Base-by-base conservation (phyloP, 2,797 vertebrate species). In the Antennarius maculatus region DNA sequence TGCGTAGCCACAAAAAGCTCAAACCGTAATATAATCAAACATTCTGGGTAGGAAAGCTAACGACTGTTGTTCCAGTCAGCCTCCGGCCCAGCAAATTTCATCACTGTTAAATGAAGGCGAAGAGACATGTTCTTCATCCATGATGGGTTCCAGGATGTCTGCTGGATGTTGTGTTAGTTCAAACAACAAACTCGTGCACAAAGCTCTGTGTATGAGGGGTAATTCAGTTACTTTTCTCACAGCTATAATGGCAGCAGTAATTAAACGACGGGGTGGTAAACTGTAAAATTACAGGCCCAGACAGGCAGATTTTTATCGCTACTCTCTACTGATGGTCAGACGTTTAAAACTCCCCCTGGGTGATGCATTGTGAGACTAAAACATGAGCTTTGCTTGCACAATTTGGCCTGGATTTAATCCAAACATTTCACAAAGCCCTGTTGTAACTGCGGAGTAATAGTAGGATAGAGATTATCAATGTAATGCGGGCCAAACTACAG, bases 1-100 rank as follows among this genome's bases (percentile, higher is more conserved):
- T 27, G 68, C 23, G 54, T 34, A 29, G 39, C 54, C 54, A 18
- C 69, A 66, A 60, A 69, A 48, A 14, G 18, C 37, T 63, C 13
- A 39, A 28, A 5, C 65, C 27, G 7, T 80, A 81, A 89, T 83
- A 45, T 50, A 77, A 83, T 88, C 66, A 71, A 39, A 63, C 45
- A 70, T 77, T 71, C 69, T 65, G 54, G 56, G 57, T 54, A 60
- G 68, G 61, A 31, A 37, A 72, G 56, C 60, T 73, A 45, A 76
- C 76, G 63, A 53, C 61, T 73, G 8, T 34, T 58, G 54, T 79
- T 74, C 58, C 78, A 61, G 54, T 45, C 49, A 61, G 66, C 70
- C 75, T 79, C 42, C 37, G 17, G 64, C 23, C 0, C 1, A 15
- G 42, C 4, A 39, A 13, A 63, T 46, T 52, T 69, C 51, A 62